These are phyloP conservation scores for Allygus modestus DNA, from an alignment of 2,888 invertebrate genomes.

Conservation along the genomic window DNA sequence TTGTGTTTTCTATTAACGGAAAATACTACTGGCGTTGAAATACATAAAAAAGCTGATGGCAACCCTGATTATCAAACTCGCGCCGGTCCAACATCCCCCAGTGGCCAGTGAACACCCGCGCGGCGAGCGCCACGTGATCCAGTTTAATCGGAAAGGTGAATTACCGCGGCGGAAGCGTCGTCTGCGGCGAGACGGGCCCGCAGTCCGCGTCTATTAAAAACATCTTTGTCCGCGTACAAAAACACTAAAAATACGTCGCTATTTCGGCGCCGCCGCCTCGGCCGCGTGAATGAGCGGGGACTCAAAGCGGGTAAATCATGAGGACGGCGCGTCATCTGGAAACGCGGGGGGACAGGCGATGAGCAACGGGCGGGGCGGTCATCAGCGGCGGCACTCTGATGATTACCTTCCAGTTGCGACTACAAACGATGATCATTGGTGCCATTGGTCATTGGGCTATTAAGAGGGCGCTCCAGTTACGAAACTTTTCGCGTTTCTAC, in stretches of 20 bases:
- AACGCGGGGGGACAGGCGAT: background rate
- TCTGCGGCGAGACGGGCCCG: background rate
- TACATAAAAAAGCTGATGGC: too few species aligned
- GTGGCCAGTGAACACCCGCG: background rate
- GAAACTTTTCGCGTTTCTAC: too few species aligned
- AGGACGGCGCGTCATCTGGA: background rate
- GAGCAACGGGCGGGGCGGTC: background rate
- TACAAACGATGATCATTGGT: too few species aligned
- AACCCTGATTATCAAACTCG: too few species aligned
- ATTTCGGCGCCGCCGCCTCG: conserved; percentile 50
- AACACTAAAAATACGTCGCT: conserved; percentile 58
- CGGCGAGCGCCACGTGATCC: background rate
- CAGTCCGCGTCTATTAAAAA: conserved; percentile 59
- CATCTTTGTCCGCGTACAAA: conserved; percentile 62
- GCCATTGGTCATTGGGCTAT: too few species aligned
- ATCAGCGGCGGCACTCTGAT: too few species aligned
- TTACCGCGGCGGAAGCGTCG: conserved; percentile 32
- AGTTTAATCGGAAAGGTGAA: background rate
- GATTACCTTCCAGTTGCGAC: too few species aligned
- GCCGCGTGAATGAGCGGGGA: conserved; percentile 32
- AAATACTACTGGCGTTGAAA: too few species aligned
- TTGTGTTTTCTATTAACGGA: too few species aligned
- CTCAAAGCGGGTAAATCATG: conserved; percentile 12
- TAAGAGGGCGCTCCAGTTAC: too few species aligned
- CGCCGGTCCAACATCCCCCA: too few species aligned